Evolutionary conservation across 2,797 vertebrate species (phyloP).

Genomic region (Artibeus jamaicensis): DNA sequence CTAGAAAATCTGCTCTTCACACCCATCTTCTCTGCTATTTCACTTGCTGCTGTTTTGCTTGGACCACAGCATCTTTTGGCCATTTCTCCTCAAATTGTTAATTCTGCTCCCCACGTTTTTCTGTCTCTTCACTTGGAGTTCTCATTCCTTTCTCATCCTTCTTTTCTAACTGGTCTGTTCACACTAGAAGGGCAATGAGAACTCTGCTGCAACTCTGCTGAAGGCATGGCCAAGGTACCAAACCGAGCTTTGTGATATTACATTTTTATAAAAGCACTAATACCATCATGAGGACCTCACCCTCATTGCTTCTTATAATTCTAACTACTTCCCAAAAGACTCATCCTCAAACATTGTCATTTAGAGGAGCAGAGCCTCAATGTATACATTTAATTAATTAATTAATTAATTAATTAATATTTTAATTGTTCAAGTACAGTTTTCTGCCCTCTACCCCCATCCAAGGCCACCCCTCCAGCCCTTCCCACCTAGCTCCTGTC

Average conservation of each 20-base stretch:
- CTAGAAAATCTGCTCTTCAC: neutral
- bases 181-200: neutral
- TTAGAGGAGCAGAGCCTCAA: neutral
- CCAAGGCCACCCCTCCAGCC: too few relatives aligned
- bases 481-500: too few relatives aligned
- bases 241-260: neutral
- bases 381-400: neutral
- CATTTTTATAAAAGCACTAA: neutral
- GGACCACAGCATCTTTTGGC: neutral
- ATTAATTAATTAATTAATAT: too few relatives aligned
- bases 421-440: too few relatives aligned
- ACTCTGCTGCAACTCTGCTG: neutral
- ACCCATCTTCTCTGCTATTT: neutral
- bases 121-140: neutral
- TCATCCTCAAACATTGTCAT: neutral
- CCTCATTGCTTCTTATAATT: neutral
- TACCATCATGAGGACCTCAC: neutral
- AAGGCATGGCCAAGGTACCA: neutral
- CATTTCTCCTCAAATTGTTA: neutral
- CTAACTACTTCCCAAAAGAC: neutral
- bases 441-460: too few relatives aligned
- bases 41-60: neutral
- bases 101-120: neutral
- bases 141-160: neutral
- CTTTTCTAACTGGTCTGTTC: neutral